Base-by-base conservation (phyloP, 2,888 invertebrate species). In the Aphrophora alni region DNA sequence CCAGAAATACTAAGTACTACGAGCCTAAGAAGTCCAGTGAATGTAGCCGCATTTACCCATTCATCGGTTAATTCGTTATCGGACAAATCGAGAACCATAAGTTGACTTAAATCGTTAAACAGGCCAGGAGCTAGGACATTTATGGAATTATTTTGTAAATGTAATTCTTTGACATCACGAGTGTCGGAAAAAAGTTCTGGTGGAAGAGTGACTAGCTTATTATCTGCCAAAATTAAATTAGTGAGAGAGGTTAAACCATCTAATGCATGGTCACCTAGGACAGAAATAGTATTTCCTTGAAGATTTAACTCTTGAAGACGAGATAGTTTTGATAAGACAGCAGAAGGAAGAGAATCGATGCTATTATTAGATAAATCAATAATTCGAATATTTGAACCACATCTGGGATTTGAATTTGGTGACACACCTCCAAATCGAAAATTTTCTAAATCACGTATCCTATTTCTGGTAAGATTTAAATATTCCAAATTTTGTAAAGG, bases 31-130 rank as follows among this genome's bases (percentile, higher is more conserved):
- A 96, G 89, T 85, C 95, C 95, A 74, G 93, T 90, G 88, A 96
- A 95, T 14, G 95, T 95, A 1, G 93, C 94, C 26, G 95, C 92
- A 87, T 94, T 95, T 83, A 95, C 93, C 95, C 95, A 95, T 87
- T 95, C 95, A 74, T 94, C 93, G 2, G 94, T 94, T 82, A 96
- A 89, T 88, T 95, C 94, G 87, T 95, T 95, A 85, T 92, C 92
- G 33, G 95, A 94, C 85, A 95, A 89, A 88, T 95, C 95, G 82
- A 95, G 89, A 82, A 95, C 93, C 76, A 95, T 89, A 76, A 96
- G 90, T 88, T 95, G 94, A 78, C 92, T 91, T 80, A 95, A 89
- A 85, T 94, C 94, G 86, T 93, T 92, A 87, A 96, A 95, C 81
- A 96, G 89, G 27, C 95, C 95, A 12, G 95, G 95, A 74, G 95